Base-by-base conservation (phyloP, 1,140 invertebrate species). In the Hydropsyche tenuis region DNA sequence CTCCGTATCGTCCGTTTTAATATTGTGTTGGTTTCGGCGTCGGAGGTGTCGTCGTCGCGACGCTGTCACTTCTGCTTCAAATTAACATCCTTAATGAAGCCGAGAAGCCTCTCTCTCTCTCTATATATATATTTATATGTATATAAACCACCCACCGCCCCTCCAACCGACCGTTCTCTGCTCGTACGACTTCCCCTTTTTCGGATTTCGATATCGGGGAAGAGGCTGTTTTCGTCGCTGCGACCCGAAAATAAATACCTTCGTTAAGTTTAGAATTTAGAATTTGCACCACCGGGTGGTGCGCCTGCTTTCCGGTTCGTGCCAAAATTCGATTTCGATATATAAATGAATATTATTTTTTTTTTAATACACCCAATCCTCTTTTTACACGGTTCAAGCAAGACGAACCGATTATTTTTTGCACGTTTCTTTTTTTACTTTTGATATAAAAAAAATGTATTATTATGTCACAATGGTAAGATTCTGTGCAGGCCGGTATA, bases 31-130 rank as follows among this genome's bases (percentile, higher is more conserved):
- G n/a, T 62, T 51, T 62, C 20, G 56, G 23, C 7, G 56, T 1
- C 30, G 3, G 30, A 37, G 30, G 30, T 37, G 30, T 37, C 30
- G 30, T 3, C 20, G 23, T 20, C 63, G 37, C 63, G 25, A 22
- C 20, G 63, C 63, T 43, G 63, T 65, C 63, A 65, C 63, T 65
- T 25, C 37, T 65, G 20, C 20, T 65, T 65, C 63, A 65, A 65
- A 65, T 65, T 65, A 65, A 25, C 63, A 65, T 65, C 63, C 27
- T 25, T 65, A 65, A 65, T 65, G 63, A 65, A 65, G 63, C 22
- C 22, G 63, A 65, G 37, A 62, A 9, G 30, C 30, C 56, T 62
- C 27, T 43, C 14, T 27, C 63, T n/a, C 63, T 43, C 27, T 43
- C 22, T 27, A n/a, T n/a, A n/a, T n/a, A n/a, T n/a, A n/a, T n/a